phyloP scores from a whole-genome alignment of 2,113 vertebrate genomes.

The Ellobius talpinus region DNA sequence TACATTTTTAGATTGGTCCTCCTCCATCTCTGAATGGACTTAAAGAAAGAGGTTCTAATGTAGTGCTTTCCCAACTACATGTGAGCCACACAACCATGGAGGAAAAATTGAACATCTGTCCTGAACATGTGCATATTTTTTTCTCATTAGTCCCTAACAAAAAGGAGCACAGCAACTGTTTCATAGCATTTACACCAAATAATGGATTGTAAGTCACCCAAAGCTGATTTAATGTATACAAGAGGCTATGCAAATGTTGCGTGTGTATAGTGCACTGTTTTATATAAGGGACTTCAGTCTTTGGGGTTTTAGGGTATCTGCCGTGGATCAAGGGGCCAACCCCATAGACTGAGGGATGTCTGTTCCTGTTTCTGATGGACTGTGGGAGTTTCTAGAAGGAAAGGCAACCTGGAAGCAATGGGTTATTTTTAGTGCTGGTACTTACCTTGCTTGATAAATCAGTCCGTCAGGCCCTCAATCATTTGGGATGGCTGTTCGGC shows the following conservation, averaged over 20 bases:
- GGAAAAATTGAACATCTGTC: background rate
- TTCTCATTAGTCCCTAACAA: background rate
- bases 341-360: too few relatives aligned
- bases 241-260: background rate
- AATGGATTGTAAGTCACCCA: background rate
- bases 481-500: constrained; percentile 27
- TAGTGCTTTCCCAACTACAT: background rate
- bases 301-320: background rate
- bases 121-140: background rate
- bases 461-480: constrained; percentile 19
- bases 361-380: background rate
- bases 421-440: background rate
- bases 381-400: background rate
- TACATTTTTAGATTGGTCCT: background rate
- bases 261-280: background rate
- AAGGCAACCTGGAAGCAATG: background rate
- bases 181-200: background rate
- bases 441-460: constrained; percentile 53
- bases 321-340: too few relatives aligned
- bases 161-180: background rate
- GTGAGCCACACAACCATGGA: background rate
- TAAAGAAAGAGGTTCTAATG: background rate
- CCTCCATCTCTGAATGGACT: background rate
- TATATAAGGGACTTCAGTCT: background rate
- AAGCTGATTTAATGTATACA: background rate